Base-by-base conservation (phyloP, 1,140 invertebrate genomes). In the Scaptomyza montana region DNA sequence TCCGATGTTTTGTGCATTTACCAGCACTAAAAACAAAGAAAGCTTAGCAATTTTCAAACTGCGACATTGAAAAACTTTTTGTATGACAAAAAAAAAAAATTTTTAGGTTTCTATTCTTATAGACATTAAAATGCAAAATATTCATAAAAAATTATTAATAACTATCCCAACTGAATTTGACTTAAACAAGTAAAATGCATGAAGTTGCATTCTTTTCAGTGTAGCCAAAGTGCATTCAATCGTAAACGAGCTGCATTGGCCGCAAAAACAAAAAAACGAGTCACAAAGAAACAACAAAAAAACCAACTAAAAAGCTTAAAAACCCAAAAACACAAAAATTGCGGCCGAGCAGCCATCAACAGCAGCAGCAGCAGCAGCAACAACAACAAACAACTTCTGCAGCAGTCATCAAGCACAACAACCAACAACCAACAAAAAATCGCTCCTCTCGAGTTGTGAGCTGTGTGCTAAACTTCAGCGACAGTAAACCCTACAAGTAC, bases 271-370 rank as follows among this genome's bases (percentile, higher is more conserved):
- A 30, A 39, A 36, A 50, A 50, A 19, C 3, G 28, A 46, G 21
- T 16, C n/a, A 41, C 10, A 21, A 64, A 50, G 19, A 1, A 74
- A 55, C n/a, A 10, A 28, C n/a, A 74, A 75, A 0, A 68, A 54
- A 74, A 6, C 65, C 43, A 74, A 64, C 39, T 63, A 56, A 80
- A 81, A 86, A 63, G 78, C 72, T 86, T 86, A 73, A 86, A 87
- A 89, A 69, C 78, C 78, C 87, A 82, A 82, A 86, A 86, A 86
- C 84, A 86, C 82, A 87, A 87, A 86, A 86, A 86, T 87, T 82
- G 82, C 82, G 82, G 82, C 82, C 72, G 55, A 57, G 57, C 51
- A 50, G 77, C 74, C 62, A 81, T 80, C 77, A 86, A 86, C 67
- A 75, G 49, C 72, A 79, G 49, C 55, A 67, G 28, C 28, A 16